These are phyloP conservation scores for Heterotis niloticus DNA, from an alignment of 2,113 vertebrate species.

Conservation along the genomic window DNA sequence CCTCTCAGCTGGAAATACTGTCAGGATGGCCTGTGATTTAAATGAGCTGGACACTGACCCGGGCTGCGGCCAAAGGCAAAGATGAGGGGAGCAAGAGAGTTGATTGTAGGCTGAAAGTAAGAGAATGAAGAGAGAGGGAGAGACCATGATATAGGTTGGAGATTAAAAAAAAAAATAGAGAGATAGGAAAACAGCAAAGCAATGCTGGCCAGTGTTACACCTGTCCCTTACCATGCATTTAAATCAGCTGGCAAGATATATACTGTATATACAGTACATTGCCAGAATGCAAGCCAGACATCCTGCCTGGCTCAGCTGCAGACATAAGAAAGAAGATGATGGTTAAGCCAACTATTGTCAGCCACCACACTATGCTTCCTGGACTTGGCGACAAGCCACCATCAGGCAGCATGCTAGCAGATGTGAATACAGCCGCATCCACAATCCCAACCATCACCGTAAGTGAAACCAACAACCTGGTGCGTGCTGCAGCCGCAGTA, in stretches of 20 bases:
- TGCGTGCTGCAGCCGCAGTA: too few relatives aligned
- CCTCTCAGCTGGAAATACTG: slow-evolving; percentile 1
- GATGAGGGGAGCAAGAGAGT: background rate
- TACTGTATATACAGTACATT: too few relatives aligned
- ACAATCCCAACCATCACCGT: too few relatives aligned
- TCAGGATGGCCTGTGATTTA: slow-evolving; percentile 24
- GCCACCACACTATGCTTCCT: too few relatives aligned
- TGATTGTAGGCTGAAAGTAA: background rate
- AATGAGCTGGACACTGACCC: slow-evolving; percentile 12
- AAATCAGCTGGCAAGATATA: slow-evolving; percentile 5
- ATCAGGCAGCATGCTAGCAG: too few relatives aligned
- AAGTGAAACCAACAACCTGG: too few relatives aligned
- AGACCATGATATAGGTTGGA: background rate
- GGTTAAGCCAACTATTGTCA: too few relatives aligned
- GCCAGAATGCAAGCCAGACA: too few relatives aligned
- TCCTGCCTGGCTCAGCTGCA: too few relatives aligned
- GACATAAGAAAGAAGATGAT: too few relatives aligned
- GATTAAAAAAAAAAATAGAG: background rate
- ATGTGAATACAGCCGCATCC: too few relatives aligned
- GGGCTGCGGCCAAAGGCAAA: background rate
- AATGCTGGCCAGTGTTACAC: background rate
- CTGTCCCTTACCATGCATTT: slow-evolving; percentile 9
- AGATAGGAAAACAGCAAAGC: background rate
- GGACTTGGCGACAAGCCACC: too few relatives aligned
- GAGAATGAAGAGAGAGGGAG: background rate